These are phyloP conservation scores for Pollenia labialis DNA, from an alignment of 2,888 invertebrate species.

Conservation along the genomic window DNA sequence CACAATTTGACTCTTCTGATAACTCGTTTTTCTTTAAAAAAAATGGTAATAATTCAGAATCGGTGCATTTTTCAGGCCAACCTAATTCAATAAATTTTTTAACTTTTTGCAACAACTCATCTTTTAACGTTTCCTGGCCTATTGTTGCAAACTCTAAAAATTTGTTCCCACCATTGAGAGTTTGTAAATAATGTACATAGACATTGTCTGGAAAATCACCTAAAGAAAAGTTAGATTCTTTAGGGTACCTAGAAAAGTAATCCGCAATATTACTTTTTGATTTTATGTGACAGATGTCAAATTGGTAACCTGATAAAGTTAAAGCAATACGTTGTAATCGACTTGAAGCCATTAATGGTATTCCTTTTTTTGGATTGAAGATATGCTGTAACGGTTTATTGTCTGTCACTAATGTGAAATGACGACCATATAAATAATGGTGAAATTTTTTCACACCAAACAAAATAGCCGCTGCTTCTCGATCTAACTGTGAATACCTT, in stretches of 20 bases:
- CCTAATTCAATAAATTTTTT: neutral
- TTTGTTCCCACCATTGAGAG: too few species aligned
- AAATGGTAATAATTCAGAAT: slow-evolving; percentile 45
- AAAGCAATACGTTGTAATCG: slow-evolving; percentile 74
- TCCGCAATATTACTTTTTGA: slow-evolving; percentile 55
- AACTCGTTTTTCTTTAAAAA: slow-evolving; percentile 55
- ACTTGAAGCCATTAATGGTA: slow-evolving; percentile 76
- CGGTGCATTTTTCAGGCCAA: slow-evolving; percentile 50
- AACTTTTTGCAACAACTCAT: slow-evolving; percentile 21
- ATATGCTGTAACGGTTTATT: slow-evolving; percentile 59
- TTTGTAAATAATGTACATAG: too few species aligned
- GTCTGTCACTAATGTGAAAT: slow-evolving; percentile 62
- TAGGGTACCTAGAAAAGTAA: slow-evolving; percentile 69
- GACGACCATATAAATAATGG: slow-evolving; percentile 43
- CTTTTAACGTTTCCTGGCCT: neutral
- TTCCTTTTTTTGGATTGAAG: slow-evolving; percentile 58
- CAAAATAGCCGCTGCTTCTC: slow-evolving; percentile 77
- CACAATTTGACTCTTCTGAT: slow-evolving; percentile 43
- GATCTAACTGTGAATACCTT: slow-evolving; percentile 77
- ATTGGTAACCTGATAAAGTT: slow-evolving; percentile 73
- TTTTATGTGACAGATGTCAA: slow-evolving; percentile 72
- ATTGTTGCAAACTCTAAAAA: slow-evolving; percentile 15
- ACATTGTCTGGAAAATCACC: neutral
- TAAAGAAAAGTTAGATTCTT: neutral
- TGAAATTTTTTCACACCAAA: slow-evolving; percentile 80